Percentiles rank a stretch among this genome's conserved stretches.
These are phyloP conservation scores for Drosophila acutilabella DNA, from an alignment of 2,888 invertebrate species.

Conservation along the genomic window DNA sequence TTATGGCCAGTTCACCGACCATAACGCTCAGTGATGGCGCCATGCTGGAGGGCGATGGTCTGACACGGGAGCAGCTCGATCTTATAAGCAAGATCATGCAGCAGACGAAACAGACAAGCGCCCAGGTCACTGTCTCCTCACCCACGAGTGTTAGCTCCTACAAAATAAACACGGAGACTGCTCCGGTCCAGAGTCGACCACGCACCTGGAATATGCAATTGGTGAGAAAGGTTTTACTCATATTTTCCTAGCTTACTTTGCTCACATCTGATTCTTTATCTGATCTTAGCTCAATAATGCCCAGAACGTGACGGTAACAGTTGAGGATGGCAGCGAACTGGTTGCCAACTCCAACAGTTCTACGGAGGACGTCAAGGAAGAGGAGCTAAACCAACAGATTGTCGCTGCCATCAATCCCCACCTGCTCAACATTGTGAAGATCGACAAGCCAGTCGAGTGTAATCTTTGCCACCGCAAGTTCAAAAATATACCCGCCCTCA, in stretches of 20 bases:
- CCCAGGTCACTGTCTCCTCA: conserved; percentile 84
- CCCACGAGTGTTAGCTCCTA: conserved; percentile 83
- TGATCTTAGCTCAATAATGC: conserved; percentile 70
- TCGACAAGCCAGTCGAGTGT: conserved; percentile 96
- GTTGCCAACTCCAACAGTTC: conserved; percentile 70
- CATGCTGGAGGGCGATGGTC: conserved; percentile 87
- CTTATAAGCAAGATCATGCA: conserved; percentile 92
- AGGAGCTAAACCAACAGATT: conserved; percentile 76
- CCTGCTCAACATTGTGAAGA: conserved; percentile 85
- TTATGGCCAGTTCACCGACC: conserved; percentile 68
- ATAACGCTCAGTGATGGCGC: conserved; percentile 83
- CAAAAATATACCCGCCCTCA: conserved; percentile 98
- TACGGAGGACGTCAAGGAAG: conserved; percentile 72
- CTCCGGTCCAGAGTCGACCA: conserved; percentile 77
- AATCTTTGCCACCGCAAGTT: conserved; percentile 97
- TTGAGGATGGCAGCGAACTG: conserved; percentile 77
- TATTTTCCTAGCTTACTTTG: not conserved
- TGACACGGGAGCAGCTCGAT: conserved; percentile 90
- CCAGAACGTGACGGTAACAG: conserved; percentile 81
- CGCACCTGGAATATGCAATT: conserved; percentile 87
- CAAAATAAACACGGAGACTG: conserved; percentile 78
- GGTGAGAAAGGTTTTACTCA: conserved; percentile 57
- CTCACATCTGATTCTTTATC: not conserved
- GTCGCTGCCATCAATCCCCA: conserved; percentile 81
- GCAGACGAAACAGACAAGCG: conserved; percentile 89